Base-by-base conservation (phyloP, 2,113 vertebrate genomes). In the Sprattus sprattus region DNA sequence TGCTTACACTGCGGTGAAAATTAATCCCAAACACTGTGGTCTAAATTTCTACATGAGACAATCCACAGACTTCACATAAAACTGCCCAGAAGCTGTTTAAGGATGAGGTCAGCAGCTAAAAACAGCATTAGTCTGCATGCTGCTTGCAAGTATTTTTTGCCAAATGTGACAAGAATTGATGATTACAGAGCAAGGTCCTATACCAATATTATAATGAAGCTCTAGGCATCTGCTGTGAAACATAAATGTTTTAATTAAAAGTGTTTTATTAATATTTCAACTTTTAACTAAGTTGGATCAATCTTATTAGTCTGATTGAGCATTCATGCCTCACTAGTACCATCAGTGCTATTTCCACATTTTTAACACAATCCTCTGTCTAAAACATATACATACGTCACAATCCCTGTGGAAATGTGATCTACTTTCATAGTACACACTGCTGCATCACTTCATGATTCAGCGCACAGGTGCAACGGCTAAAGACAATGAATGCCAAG, bases 141-240 rank as follows among this genome's bases (percentile, higher is more conserved):
- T 39, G n/a, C n/a, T n/a, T n/a, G n/a, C n/a, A 39, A 39, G 1
- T 39, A 39, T 39, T 39, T 39, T 44, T 47, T 84, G 88, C 91
- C 89, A 89, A 91, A 47, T 6, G 57, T 64, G 57, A 64, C 22
- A 20, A 5, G 57, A n/a, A 64, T 22, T 6, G 4, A 6, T n/a
- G 18, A 64, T 54, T 54, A 18, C 10, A 2, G 0, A 18, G 10
- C 2, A 18, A 15, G 50, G 1, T 54, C 50, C n/a, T 25, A 20
- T 57, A 39, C 10, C 64, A 67, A 28, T 67, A 67, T 1, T 67
- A 11, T 10, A 28, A 25, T 39, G 7, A 75, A 64, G 60, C 60
- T 25, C 39, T 39, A 39, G 39, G 22, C 20, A 64, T n/a, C 2
- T 64, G 4, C 20, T 15, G 50, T 18, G 6, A 22, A 64, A 64